Percentiles rank a stretch among this genome's conserved stretches.
phyloP scores from a whole-genome alignment of 2,113 vertebrate genomes.

The Holacanthus passer region DNA sequence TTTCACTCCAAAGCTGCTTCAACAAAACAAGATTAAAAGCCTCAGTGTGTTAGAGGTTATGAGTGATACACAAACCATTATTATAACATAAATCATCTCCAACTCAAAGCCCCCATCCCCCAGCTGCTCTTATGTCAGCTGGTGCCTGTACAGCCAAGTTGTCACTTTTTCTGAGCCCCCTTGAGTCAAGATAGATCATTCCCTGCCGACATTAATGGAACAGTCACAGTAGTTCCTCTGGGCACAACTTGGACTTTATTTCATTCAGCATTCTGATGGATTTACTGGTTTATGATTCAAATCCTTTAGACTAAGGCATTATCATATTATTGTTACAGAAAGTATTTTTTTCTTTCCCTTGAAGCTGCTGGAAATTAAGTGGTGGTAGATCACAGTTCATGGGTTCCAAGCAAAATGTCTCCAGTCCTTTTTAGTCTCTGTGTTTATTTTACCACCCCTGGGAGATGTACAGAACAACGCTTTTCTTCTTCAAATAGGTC shows the following conservation, averaged over 20 bases:
- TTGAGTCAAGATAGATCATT: background rate
- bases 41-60: background rate
- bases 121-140: slow-evolving; percentile 5
- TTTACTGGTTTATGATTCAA: background rate
- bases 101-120: background rate
- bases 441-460: background rate
- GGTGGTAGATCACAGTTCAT: background rate
- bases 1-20: slow-evolving; percentile 1
- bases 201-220: background rate
- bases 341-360: background rate
- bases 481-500: background rate
- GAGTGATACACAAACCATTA: background rate
- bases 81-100: background rate
- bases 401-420: background rate
- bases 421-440: background rate
- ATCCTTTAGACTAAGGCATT: slow-evolving; percentile 2
- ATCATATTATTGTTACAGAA: background rate
- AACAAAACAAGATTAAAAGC: slow-evolving; percentile 14
- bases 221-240: background rate
- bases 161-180: background rate
- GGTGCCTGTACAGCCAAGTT: too few species aligned
- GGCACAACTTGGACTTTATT: background rate
- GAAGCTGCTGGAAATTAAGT: background rate
- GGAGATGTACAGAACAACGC: background rate
- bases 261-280: background rate